Percentiles rank a stretch among this genome's conserved stretches.
Conservation (phyloP, 2,113 vertebrate genomes). For the Melanerpes aurifrons region DNA sequence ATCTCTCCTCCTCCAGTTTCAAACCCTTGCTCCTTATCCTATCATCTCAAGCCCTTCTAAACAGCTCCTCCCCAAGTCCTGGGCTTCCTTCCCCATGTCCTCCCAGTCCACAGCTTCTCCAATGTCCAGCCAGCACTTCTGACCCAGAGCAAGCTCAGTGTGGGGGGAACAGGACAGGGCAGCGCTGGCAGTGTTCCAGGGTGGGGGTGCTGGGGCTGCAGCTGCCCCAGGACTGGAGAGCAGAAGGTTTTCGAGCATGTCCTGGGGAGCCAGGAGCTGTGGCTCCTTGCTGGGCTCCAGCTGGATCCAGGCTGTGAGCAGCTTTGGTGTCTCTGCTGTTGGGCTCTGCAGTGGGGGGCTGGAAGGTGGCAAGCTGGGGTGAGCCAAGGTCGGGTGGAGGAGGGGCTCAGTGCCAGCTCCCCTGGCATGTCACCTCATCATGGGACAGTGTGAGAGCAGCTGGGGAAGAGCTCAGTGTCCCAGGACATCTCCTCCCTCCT, state of each 20-base stretch:
- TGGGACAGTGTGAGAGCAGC: neutral
- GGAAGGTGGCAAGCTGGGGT: fast-evolving
- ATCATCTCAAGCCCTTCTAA: no score
- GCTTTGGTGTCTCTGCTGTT: neutral
- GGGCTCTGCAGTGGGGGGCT: neutral
- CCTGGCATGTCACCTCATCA: fast-evolving
- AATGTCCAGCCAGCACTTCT: neutral
- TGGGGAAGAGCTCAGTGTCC: neutral
- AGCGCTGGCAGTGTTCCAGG: neutral
- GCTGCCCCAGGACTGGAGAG: neutral
- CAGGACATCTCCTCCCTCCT: neutral
- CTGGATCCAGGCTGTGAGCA: neutral
- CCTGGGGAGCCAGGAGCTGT: neutral
- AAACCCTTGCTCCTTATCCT: no score
- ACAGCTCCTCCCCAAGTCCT: neutral
- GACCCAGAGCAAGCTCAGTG: neutral
- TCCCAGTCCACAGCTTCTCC: neutral
- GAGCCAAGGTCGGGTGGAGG: neutral
- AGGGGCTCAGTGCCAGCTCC: neutral
- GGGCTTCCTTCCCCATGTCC: neutral
- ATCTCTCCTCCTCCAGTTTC: no score
- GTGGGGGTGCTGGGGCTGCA: neutral
- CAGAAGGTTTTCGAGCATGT: neutral
- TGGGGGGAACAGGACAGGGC: neutral
- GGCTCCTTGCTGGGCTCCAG: neutral